Evolutionary conservation across 2,888 invertebrate genomes (phyloP).

Genomic region (Rotaria sp.): DNA sequence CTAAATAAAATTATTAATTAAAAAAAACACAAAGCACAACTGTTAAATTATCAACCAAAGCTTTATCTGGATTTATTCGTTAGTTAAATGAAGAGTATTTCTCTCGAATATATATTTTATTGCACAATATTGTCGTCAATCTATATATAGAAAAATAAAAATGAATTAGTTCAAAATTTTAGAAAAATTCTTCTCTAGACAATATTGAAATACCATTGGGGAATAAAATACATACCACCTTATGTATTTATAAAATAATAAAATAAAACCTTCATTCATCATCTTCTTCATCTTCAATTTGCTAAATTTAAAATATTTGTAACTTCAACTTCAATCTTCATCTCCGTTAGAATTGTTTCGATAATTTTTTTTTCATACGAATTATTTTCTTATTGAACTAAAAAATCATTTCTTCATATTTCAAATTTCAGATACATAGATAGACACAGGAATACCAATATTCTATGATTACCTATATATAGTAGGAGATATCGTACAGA

Average conservation of each 20-base stretch:
- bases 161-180: background rate
- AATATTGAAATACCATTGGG: background rate
- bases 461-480: background rate
- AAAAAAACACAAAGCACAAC: background rate
- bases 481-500: background rate
- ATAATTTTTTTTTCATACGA: background rate
- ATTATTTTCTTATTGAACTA: background rate
- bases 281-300: background rate
- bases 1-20: background rate
- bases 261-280: background rate
- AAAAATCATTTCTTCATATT: background rate
- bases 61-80: background rate
- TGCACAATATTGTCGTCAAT: background rate
- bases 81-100: background rate
- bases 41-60: background rate
- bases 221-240: slow-evolving; percentile 5
- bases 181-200: background rate
- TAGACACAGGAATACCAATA: background rate
- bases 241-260: background rate
- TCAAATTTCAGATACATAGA: background rate
- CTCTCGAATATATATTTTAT: background rate
- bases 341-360: background rate
- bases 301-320: background rate
- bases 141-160: background rate
- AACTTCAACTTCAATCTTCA: background rate